Conservation (phyloP, 2,797 vertebrate species). For the Setipinna tenuifilis region DNA sequence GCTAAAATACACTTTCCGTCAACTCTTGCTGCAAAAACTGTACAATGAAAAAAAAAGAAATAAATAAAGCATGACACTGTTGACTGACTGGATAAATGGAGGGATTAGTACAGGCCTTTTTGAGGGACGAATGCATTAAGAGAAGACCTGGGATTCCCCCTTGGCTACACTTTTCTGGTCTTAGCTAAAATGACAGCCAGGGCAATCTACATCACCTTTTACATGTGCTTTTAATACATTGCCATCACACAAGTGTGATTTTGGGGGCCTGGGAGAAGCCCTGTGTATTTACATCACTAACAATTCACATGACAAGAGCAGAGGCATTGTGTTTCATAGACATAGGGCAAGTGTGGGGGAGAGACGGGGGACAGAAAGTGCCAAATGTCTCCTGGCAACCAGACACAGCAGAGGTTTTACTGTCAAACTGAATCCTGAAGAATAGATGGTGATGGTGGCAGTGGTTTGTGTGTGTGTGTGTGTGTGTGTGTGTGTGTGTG, state of each 20-base stretch:
- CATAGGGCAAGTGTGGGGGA: background rate
- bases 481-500: too few relatives aligned
- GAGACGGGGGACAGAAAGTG: background rate
- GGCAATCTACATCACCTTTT: constrained; percentile 3
- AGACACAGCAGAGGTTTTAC: background rate
- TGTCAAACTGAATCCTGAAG: background rate
- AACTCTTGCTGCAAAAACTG: background rate
- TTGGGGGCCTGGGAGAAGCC: background rate
- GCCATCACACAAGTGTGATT: background rate
- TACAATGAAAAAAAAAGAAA: background rate
- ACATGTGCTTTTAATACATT: constrained; percentile 28
- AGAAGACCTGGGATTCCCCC: background rate
- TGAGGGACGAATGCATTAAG: background rate
- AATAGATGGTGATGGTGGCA: too few relatives aligned
- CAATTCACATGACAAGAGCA: constrained; percentile 19
- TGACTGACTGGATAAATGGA: background rate
- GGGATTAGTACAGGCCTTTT: background rate
- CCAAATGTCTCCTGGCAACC: constrained; percentile 9
- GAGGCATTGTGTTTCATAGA: constrained; percentile 28
- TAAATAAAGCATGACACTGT: background rate
- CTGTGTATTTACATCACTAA: background rate
- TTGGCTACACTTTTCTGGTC: background rate
- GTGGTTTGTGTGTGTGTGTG: background rate
- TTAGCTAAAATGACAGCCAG: background rate
- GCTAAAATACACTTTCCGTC: background rate